Conservation (phyloP, 2,888 invertebrate genomes). For the Antheraea yamamai region DNA sequence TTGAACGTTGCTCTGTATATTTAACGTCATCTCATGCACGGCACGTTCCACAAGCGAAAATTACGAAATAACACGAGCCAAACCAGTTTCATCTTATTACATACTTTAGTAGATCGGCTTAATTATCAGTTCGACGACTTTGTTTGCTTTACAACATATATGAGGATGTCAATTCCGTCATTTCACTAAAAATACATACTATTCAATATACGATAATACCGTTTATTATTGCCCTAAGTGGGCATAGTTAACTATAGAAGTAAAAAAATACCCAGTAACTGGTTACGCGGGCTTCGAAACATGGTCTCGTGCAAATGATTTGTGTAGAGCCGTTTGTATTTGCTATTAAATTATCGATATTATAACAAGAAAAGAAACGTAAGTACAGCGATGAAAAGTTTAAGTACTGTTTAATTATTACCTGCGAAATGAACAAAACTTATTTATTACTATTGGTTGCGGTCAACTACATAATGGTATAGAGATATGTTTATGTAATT, state of each 20-base stretch:
- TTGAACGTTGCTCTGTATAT: constrained; percentile 21
- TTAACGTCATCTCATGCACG: constrained; percentile 26
- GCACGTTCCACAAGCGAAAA: constrained; percentile 32
- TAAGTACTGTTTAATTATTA: constrained; percentile 38
- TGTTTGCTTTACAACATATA: constrained; percentile 49
- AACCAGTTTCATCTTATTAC: constrained; percentile 51
- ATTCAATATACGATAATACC: constrained; percentile 40
- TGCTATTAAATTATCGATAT: constrained; percentile 43
- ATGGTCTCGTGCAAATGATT: constrained; percentile 41
- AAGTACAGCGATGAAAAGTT: constrained; percentile 36
- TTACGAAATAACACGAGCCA: constrained; percentile 51
- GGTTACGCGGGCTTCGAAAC: constrained; percentile 36
- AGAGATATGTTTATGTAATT: too few relatives aligned
- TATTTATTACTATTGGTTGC: constrained; percentile 11
- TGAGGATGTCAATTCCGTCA: constrained; percentile 37
- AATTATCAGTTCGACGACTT: constrained; percentile 47
- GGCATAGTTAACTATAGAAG: constrained; percentile 37
- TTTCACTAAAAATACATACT: constrained; percentile 38
- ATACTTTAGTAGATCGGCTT: constrained; percentile 38
- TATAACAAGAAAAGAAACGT: constrained; percentile 33
- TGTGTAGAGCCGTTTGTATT: constrained; percentile 39
- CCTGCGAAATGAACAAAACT: constrained; percentile 25
- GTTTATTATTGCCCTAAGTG: constrained; percentile 30
- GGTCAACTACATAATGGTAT: constrained; percentile 12
- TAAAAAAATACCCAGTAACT: constrained; percentile 39